These are phyloP conservation scores for Anarrhichthys ocellatus DNA, from an alignment of 2,113 vertebrate genomes.

Conservation along the genomic window DNA sequence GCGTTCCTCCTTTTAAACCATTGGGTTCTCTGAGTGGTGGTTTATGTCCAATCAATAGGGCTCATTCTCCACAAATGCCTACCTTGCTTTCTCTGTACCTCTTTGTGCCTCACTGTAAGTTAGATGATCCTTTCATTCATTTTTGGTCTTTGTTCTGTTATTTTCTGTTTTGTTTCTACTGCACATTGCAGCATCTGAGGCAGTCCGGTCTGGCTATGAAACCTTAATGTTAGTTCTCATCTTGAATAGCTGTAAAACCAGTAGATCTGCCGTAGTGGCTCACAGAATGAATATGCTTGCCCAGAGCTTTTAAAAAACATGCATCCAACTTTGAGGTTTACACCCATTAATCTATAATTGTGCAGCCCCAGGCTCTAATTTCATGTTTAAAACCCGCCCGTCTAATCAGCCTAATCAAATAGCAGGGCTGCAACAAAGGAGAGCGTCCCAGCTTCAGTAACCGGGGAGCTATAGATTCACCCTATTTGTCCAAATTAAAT, in stretches of 20 bases:
- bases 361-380: background rate
- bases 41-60: constrained; percentile 65
- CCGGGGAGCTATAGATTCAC: constrained; percentile 41
- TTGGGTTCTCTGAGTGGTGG: constrained; percentile 39
- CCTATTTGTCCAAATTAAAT: constrained; percentile 41
- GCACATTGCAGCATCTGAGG: constrained; percentile 1
- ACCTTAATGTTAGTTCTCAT: background rate
- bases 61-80: constrained; percentile 56
- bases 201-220: background rate
- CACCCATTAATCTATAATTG: constrained; percentile 22
- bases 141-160: constrained; percentile 2
- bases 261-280: background rate
- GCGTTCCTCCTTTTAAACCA: constrained; percentile 45
- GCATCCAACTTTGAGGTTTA: background rate
- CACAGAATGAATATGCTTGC: background rate
- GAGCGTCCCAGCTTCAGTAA: constrained; percentile 2
- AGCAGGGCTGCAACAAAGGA: constrained; percentile 3
- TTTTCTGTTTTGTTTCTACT: background rate
- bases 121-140: constrained; percentile 22
- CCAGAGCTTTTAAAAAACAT: background rate
- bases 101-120: constrained; percentile 11
- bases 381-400: background rate
- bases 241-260: background rate
- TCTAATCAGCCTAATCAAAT: constrained; percentile 38
- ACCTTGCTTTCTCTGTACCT: constrained; percentile 30